Evolutionary conservation across 1,140 invertebrate genomes (phyloP).

Genomic region (Sminthurides bifidus): DNA sequence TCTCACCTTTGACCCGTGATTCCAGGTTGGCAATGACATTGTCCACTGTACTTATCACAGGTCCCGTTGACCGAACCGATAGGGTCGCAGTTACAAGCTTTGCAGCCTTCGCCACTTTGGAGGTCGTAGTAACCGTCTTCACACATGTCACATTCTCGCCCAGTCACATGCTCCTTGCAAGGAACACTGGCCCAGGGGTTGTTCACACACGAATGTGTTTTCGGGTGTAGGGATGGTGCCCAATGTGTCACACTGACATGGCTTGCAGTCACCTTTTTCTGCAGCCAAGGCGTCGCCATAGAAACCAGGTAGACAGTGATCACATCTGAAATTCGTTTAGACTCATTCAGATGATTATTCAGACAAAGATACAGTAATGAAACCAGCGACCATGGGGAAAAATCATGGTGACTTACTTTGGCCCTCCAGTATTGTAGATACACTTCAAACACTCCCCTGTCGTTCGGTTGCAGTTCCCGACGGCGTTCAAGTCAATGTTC

Average conservation of each 20-base stretch:
- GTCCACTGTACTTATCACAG: slow-evolving; percentile 69
- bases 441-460: slow-evolving; percentile 94
- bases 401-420: slow-evolving; percentile 40
- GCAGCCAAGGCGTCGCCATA: slow-evolving; percentile 77
- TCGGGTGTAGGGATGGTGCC: slow-evolving; percentile 59
- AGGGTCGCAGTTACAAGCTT: slow-evolving; percentile 73
- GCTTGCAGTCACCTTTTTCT: slow-evolving; percentile 78
- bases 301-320: slow-evolving; percentile 48
- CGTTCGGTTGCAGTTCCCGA: slow-evolving; percentile 83
- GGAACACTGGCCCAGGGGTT: slow-evolving; percentile 65
- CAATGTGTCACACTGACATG: slow-evolving; percentile 66
- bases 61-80: slow-evolving; percentile 73
- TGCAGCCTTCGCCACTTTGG: slow-evolving; percentile 68
- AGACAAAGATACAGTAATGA: not conserved
- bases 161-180: slow-evolving; percentile 58
- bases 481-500: slow-evolving; percentile 88
- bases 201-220: slow-evolving; percentile 63
- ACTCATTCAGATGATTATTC: slow-evolving; percentile 1
- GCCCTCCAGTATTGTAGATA: slow-evolving; percentile 88
- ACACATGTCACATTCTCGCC: slow-evolving; percentile 78
- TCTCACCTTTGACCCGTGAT: not conserved
- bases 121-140: slow-evolving; percentile 74
- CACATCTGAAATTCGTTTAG: slow-evolving; percentile 19
- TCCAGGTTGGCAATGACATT: slow-evolving; percentile 37
- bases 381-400: not conserved